Evolutionary conservation across 1,140 invertebrate species (phyloP).

Genomic region (Semibalanus balanoides): DNA sequence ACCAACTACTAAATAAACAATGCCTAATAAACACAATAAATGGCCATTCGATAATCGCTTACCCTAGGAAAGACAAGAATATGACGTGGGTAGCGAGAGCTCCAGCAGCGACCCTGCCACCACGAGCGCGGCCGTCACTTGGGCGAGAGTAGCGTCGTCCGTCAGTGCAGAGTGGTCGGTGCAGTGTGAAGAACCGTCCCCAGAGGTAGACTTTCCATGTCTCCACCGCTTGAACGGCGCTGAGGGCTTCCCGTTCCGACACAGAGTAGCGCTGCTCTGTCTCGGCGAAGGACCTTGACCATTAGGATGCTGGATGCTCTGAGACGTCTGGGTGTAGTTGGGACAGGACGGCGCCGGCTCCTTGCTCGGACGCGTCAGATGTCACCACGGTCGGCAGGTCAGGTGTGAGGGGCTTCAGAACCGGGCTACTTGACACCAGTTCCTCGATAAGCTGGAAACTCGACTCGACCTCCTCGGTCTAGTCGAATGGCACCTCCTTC

Average conservation of each 20-base stretch:
- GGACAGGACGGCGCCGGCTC: neutral
- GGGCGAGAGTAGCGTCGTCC: neutral
- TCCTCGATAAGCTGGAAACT: neutral
- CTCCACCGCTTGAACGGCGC: neutral
- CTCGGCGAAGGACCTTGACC: neutral
- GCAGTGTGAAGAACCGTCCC: neutral
- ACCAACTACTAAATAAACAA: no score
- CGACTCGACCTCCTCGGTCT: neutral
- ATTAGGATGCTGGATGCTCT: neutral
- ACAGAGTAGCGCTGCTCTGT: neutral
- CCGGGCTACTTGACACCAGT: neutral
- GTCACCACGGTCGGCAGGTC: neutral
- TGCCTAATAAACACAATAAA: no score
- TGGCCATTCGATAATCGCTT: no score
- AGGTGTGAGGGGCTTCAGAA: neutral
- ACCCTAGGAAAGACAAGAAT: no score
- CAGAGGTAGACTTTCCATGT: neutral
- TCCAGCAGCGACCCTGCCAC: no score
- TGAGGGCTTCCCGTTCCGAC: neutral
- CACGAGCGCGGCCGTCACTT: no score
- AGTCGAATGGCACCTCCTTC: neutral
- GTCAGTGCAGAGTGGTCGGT: neutral
- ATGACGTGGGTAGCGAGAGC: no score
- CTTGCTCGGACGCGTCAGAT: neutral
- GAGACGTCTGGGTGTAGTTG: neutral